Percentiles rank a stretch among this genome's conserved stretches.
phyloP scores from a whole-genome alignment of 1,140 invertebrate genomes.

The Drosophila repleta region DNA sequence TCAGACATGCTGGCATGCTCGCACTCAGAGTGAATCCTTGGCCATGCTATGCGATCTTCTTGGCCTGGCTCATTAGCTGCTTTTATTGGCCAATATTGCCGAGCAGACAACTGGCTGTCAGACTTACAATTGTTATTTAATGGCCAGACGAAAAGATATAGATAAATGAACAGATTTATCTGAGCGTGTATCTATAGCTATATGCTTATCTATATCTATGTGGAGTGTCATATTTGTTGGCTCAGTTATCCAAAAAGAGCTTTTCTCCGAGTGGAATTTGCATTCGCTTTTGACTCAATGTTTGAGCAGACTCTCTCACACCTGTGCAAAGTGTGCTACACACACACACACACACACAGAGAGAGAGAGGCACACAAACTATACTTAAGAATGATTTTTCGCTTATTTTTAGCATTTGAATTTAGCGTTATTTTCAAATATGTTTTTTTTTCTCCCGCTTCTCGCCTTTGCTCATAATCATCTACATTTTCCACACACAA shows the following conservation, averaged over 20 bases:
- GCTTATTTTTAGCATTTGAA: slow-evolving; percentile 80
- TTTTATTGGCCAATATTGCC: slow-evolving; percentile 35
- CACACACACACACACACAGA: slow-evolving; percentile 30
- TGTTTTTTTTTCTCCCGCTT: slow-evolving; percentile 39
- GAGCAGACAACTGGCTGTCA: slow-evolving; percentile 71
- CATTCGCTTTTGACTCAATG: slow-evolving; percentile 43
- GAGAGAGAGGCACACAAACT: slow-evolving; percentile 23
- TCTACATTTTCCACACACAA: slow-evolving; percentile 78
- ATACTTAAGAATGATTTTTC: slow-evolving; percentile 79
- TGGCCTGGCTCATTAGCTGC: slow-evolving; percentile 44
- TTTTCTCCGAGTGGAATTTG: slow-evolving; percentile 53
- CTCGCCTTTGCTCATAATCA: slow-evolving; percentile 66
- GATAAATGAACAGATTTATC: slow-evolving; percentile 6
- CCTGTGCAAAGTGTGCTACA: slow-evolving; percentile 55
- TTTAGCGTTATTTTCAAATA: slow-evolving; percentile 56
- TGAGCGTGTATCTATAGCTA: slow-evolving; percentile 28
- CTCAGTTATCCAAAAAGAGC: slow-evolving; percentile 61
- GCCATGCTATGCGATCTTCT: slow-evolving; percentile 53
- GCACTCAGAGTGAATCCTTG: slow-evolving; percentile 76
- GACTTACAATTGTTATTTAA: slow-evolving; percentile 74
- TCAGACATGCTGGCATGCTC: slow-evolving; percentile 1
- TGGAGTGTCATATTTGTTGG: slow-evolving; percentile 22
- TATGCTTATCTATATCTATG: slow-evolving; percentile 10
- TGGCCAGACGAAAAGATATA: slow-evolving; percentile 26
- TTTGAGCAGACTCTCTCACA: slow-evolving; percentile 43